Conservation (phyloP, 1,140 invertebrate genomes). For the Tigriopus japonicus region DNA sequence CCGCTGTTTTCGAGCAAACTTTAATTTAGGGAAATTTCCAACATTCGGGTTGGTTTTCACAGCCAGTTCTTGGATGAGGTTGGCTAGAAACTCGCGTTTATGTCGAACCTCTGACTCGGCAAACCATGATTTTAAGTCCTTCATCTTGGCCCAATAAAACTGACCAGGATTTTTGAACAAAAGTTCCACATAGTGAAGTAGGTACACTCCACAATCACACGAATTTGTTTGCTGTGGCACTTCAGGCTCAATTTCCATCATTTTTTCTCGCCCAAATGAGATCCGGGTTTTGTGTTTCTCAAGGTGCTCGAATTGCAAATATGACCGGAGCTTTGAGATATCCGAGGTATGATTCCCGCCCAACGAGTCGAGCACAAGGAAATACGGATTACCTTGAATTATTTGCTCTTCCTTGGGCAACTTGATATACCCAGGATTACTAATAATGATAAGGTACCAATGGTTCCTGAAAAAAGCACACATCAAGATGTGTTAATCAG, state of each 20-base stretch:
- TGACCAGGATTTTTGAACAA: background rate
- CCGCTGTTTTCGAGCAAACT: background rate
- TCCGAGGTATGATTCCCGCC: background rate
- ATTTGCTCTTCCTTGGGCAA: background rate
- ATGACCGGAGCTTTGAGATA: background rate
- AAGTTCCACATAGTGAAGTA: slow-evolving; percentile 5
- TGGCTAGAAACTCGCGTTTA: background rate
- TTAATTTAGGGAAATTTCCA: background rate
- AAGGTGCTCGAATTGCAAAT: background rate
- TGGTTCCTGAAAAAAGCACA: background rate
- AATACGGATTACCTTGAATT: background rate
- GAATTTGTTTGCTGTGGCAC: slow-evolving; percentile 5
- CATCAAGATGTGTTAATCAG: too few species aligned
- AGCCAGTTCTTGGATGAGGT: background rate
- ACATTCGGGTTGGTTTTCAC: background rate
- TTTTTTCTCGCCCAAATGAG: background rate
- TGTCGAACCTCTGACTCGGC: background rate
- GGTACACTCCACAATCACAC: slow-evolving; percentile 3
- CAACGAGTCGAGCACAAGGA: slow-evolving; percentile 6
- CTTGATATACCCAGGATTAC: background rate
- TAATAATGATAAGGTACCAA: background rate
- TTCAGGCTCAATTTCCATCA: background rate
- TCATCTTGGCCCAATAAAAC: background rate
- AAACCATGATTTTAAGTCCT: background rate
- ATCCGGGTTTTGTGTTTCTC: background rate